These are phyloP conservation scores for Heterodera schachtii DNA, from an alignment of 1,140 invertebrate species.

Conservation along the genomic window DNA sequence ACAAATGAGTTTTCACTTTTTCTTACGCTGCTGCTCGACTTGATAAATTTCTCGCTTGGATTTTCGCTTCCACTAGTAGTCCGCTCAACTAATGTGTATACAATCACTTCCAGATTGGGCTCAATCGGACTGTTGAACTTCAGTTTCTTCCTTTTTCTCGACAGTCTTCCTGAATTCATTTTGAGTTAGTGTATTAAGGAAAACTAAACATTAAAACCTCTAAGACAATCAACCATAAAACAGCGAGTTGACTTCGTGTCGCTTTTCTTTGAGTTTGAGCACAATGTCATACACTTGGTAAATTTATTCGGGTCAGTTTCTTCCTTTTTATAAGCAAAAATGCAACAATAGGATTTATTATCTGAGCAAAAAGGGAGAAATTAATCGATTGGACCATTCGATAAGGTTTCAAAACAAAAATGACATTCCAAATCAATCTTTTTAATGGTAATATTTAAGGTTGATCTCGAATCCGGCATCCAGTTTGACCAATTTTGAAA, in stretches of 20 bases:
- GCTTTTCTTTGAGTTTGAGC: conserved; percentile 19
- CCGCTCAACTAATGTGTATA: conserved; percentile 31
- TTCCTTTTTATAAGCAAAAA: background rate
- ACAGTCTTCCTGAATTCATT: conserved; percentile 62
- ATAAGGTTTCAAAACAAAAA: no score
- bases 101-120: conserved; percentile 14
- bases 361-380: no score
- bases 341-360: no score
- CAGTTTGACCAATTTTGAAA: no score
- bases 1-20: background rate
- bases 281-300: conserved; percentile 30
- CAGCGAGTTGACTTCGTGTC: conserved; percentile 27
- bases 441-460: no score
- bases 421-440: no score
- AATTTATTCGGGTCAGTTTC: conserved; percentile 3
- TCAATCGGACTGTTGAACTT: conserved; percentile 38
- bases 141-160: conserved; percentile 66
- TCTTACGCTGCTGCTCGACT: conserved; percentile 21
- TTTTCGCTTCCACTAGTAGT: conserved; percentile 6
- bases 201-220: conserved; percentile 18
- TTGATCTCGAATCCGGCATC: no score
- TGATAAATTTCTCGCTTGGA: conserved; percentile 24
- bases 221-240: conserved; percentile 33
- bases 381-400: no score
- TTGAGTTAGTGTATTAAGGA: conserved; percentile 10